These are phyloP conservation scores for Trigoniulus corallinus DNA, from an alignment of 1,140 invertebrate species.

Conservation along the genomic window DNA sequence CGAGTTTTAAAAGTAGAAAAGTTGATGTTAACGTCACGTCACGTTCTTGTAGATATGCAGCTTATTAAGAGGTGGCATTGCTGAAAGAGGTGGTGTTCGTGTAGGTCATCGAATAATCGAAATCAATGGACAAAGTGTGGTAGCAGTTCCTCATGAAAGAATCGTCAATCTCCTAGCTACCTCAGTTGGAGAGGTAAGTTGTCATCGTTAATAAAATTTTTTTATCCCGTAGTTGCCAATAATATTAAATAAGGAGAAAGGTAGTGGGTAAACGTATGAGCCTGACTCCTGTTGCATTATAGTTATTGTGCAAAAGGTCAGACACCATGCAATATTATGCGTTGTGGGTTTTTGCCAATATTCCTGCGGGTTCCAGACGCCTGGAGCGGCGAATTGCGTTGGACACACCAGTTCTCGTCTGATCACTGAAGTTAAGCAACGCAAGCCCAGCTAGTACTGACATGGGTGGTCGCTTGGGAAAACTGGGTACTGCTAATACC, in stretches of 20 bases:
- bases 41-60: conserved; percentile 74
- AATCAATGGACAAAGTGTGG: conserved; percentile 98
- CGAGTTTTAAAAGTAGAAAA: neutral
- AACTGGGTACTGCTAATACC: too few relatives aligned
- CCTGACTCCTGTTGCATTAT: too few relatives aligned
- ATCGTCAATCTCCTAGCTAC: conserved; percentile 97
- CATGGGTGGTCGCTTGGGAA: too few relatives aligned
- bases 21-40: neutral
- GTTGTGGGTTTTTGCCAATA: too few relatives aligned
- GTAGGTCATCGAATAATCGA: conserved; percentile 99
- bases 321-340: neutral
- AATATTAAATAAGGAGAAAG: too few relatives aligned
- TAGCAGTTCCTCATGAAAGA: conserved; percentile 97
- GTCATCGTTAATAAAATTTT: neutral
- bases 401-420: too few relatives aligned
- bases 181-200: conserved; percentile 87
- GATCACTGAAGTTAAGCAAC: too few relatives aligned
- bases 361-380: too few relatives aligned
- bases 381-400: too few relatives aligned
- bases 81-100: conserved; percentile 91
- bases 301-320: neutral
- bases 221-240: too few relatives aligned
- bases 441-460: too few relatives aligned
- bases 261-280: too few relatives aligned
- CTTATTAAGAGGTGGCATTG: conserved; percentile 90